phyloP scores from a whole-genome alignment of 2,797 vertebrate genomes.

The Cottoperca gobio region DNA sequence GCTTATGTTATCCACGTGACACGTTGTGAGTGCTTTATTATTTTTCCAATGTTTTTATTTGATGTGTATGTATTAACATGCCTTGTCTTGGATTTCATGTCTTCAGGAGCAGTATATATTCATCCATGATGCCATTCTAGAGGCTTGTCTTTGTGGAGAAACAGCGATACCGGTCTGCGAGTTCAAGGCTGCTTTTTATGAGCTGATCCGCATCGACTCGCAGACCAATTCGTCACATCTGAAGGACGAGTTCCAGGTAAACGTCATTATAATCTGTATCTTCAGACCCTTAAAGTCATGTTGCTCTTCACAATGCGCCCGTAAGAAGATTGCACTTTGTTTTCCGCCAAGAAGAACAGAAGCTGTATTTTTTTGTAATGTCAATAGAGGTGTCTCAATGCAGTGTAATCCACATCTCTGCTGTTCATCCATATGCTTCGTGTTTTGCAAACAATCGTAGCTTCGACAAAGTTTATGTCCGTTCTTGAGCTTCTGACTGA shows the following conservation, averaged over 20 bases:
- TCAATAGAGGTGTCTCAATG: neutral
- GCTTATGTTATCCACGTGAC: conserved; percentile 13
- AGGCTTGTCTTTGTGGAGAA: conserved; percentile 98
- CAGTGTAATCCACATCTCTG: conserved; percentile 6
- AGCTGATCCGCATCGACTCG: conserved; percentile 99
- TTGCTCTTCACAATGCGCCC: too few relatives aligned
- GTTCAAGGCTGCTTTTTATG: conserved; percentile 98
- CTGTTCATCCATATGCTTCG: neutral
- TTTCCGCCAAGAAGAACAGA: too few relatives aligned
- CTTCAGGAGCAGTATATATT: conserved; percentile 98
- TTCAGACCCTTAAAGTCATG: neutral
- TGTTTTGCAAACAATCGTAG: neutral
- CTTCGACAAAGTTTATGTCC: neutral
- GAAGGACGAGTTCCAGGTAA: conserved; percentile 99
- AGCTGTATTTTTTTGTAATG: too few relatives aligned
- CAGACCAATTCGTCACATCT: conserved; percentile 99
- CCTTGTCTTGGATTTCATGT: conserved; percentile 36
- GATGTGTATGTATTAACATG: conserved; percentile 26
- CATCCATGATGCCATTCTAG: conserved; percentile 99
- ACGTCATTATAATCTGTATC: neutral
- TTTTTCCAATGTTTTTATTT: conserved; percentile 13
- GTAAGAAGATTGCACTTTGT: too few relatives aligned
- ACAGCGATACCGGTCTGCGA: conserved; percentile 98
- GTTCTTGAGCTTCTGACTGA: neutral
- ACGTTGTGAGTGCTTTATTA: neutral